A percentile compares a stretch with the other conserved stretches of the same genome.
These are phyloP conservation scores for Martes martes DNA, from an alignment of 2,113 vertebrate genomes.

Conservation along the genomic window DNA sequence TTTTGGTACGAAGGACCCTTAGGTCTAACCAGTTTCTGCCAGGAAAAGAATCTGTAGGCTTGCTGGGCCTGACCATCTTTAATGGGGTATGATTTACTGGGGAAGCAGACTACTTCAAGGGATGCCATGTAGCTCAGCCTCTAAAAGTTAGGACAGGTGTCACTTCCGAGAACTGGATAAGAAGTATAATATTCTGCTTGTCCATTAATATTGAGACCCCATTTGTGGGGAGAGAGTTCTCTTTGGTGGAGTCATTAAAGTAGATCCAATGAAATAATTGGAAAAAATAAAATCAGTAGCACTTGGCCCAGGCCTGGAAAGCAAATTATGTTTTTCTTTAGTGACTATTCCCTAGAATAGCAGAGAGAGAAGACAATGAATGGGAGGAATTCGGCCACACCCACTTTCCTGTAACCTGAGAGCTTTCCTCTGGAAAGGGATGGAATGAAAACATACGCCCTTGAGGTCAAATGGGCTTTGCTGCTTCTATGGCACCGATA, in stretches of 20 bases:
- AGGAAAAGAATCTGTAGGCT: not conserved
- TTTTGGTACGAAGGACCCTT: not conserved
- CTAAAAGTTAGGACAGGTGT: not conserved
- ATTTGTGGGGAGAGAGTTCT: not conserved
- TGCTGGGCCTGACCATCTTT: not conserved
- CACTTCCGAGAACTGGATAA: not conserved
- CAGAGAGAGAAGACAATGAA: not conserved
- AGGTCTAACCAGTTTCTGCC: not conserved
- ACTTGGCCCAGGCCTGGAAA: not conserved
- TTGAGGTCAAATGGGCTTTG: not conserved
- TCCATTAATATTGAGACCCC: not conserved
- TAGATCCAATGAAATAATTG: not conserved
- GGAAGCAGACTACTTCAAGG: not conserved
- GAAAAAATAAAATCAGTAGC: not conserved
- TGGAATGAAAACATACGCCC: not conserved
- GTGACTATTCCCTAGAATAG: not conserved
- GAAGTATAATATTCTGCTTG: not conserved
- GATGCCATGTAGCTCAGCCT: not conserved
- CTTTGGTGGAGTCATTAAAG: not conserved
- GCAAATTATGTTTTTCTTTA: not conserved
- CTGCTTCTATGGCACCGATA: not conserved
- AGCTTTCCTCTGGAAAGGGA: not conserved
- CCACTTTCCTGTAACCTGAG: not conserved
- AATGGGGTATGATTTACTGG: not conserved
- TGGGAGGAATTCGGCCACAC: not conserved